Evolutionary conservation across 2,888 invertebrate genomes (phyloP), one percentile per base, ranked within the genome.

Genomic region (Dicranocentrus wangi): DNA sequence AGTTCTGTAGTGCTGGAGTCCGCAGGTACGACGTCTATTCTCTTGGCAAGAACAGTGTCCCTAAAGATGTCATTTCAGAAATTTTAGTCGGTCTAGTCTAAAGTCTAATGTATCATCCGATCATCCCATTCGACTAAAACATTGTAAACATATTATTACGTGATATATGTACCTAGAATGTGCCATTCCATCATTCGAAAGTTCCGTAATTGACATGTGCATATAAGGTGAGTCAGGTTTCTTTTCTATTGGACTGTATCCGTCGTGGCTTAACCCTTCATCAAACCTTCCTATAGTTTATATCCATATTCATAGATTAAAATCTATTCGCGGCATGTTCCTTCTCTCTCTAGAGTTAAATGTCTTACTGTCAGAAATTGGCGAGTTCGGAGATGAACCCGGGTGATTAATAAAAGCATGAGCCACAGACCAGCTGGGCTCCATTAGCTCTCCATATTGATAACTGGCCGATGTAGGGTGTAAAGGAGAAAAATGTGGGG

Each of bases 21-120:
- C n/a, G 84, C 84, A 27, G 85, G 80, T n/a, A 83, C 82, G 15
- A 85, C 82, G 53, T 84, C 83, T 60, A 85, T 81, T 39, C 83
- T 73, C 10, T 70, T 82, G 23, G 68, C 70, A 55, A 71, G 32
- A 28, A 69, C 75, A 47, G 55, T 53, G 13, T 81, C 75, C 21
- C 81, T 42, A 13, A n/a, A 61, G 15, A 47, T 17, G 13, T 39
- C 8, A 39, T 8, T 8, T 13, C 39, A 8, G 13, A 39, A 39
- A 39, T 39, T 39, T 39, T 39, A 39, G 39, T 8, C 39, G 13
- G 13, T 13, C 39, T 7, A n/a, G n/a, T n/a, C n/a, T n/a, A n/a
- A n/a, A n/a, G n/a, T n/a, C n/a, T n/a, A n/a, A n/a, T n/a, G n/a
- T n/a, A n/a, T n/a, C n/a, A n/a, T n/a, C n/a, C n/a, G n/a, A n/a